Base-by-base conservation (phyloP, 2,888 invertebrate species). In the Thymelicus acteon region DNA sequence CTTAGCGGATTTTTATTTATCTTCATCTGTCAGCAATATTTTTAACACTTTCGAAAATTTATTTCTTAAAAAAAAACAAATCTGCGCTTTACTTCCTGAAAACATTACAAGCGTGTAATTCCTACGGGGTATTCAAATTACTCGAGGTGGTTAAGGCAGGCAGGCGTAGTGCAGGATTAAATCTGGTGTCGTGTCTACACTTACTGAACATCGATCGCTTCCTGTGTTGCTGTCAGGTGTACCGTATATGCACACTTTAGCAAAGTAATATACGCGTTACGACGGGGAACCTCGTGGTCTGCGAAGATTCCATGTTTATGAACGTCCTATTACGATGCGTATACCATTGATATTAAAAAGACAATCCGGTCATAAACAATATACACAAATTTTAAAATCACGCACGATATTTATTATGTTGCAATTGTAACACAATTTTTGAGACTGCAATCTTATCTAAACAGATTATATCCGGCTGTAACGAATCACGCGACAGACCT, bases 131-230 rank as follows among this genome's bases (percentile, higher is more conserved):
- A 58, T 58, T 37, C 37, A 37, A 58, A 58, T 58, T 39, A 39
- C 37, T n/a, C 58, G 2, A 2, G 37, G 8, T 40, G 44, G 6
- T 60, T 19, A 37, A 12, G 44, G 12, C 60, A 62, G 15, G 40
- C 62, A 63, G 39, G 49, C 52, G 10, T 31, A 47, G 47, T 13
- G 47, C 77, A 76, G 40, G 76, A 77, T 82, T 80, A 82, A 67
- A 76, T 80, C 76, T 80, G 79, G 79, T 76, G 77, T 76, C 79
- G 79, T 82, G 82, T 79, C 81, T 79, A 76, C 78, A 85, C 85
- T 86, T 86, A 84, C 85, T 84, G 76, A 75, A 75, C 86, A 88
- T 88, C 74, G 86, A 84, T 86, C 85, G 82, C 76, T 83, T 81
- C 79, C 77, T 62, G 74, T 72, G 69, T 77, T 77, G 77, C 80